phyloP scores from a whole-genome alignment of 2,888 invertebrate species.

The Ophraella communa region DNA sequence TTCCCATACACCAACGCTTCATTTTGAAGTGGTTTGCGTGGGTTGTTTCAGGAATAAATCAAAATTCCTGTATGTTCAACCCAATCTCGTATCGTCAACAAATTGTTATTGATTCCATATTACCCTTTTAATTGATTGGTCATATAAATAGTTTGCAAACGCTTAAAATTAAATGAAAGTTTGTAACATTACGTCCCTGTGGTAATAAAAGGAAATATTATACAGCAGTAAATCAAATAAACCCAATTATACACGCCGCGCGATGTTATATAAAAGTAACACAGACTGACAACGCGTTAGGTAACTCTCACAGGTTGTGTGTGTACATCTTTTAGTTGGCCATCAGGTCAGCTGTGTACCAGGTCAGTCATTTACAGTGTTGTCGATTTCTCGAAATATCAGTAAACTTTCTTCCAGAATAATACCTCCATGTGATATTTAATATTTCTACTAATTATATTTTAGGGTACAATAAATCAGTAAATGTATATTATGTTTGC shows the following conservation, averaged over 20 bases:
- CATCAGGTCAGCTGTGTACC: slow-evolving; percentile 19
- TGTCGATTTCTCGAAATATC: not conserved
- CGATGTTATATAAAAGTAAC: slow-evolving; percentile 25
- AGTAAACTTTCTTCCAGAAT: not conserved
- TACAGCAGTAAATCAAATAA: slow-evolving; percentile 20
- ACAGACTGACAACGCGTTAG: slow-evolving; percentile 25
- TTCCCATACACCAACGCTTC: no score
- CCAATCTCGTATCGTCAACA: no score
- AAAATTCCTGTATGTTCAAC: no score
- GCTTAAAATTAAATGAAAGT: not conserved
- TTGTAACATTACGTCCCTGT: not conserved
- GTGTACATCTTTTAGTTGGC: slow-evolving; percentile 19
- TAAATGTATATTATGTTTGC: no score
- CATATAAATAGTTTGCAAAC: no score
- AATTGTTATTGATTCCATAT: no score
- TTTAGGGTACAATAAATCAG: no score
- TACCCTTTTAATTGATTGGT: no score
- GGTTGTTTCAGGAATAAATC: no score
- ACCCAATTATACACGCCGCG: slow-evolving; percentile 15
- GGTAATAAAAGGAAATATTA: slow-evolving; percentile 9
- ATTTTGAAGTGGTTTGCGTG: no score
- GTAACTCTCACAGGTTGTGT: slow-evolving; percentile 16
- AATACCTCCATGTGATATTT: not conserved
- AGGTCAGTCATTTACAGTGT: slow-evolving; percentile 17
- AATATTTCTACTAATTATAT: not conserved